phyloP scores from a whole-genome alignment of 1,140 invertebrate genomes.

The Papilio dardanus region DNA sequence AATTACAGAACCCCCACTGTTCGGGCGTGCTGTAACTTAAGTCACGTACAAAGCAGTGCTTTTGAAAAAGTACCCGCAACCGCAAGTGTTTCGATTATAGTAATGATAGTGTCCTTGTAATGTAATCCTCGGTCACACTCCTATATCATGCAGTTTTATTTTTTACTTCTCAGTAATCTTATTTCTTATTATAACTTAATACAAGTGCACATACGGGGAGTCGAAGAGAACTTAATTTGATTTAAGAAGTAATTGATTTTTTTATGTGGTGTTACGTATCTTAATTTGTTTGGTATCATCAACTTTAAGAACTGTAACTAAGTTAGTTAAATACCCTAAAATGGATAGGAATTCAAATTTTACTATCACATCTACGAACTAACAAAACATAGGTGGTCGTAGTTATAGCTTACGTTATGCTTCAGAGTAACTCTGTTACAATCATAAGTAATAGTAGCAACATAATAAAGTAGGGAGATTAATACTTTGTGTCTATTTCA shows the following conservation, averaged over 20 bases:
- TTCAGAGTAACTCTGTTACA: no score
- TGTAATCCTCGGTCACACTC: slow-evolving; percentile 30
- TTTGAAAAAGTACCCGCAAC: slow-evolving; percentile 32
- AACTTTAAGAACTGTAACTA: no score
- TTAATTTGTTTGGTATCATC: no score
- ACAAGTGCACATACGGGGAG: neutral
- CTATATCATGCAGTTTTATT: slow-evolving; percentile 33
- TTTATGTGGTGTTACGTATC: no score
- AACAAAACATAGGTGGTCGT: no score
- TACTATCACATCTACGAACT: no score
- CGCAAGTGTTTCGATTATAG: slow-evolving; percentile 35
- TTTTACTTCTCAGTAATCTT: slow-evolving; percentile 27
- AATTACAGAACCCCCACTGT: slow-evolving; percentile 3
- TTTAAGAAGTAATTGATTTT: no score
- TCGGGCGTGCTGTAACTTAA: neutral
- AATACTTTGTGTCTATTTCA: slow-evolving; percentile 46
- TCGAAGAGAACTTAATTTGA: neutral
- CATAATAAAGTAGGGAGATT: slow-evolving; percentile 35
- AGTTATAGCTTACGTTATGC: no score
- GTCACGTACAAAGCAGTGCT: slow-evolving; percentile 30
- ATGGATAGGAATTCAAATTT: no score
- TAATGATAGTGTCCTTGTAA: slow-evolving; percentile 36
- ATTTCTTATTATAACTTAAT: slow-evolving; percentile 26
- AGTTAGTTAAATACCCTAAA: no score
- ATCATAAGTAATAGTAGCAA: no score